These are phyloP conservation scores for Manis crassicaudata DNA, from an alignment of 2,797 vertebrate genomes.

Conservation along the genomic window DNA sequence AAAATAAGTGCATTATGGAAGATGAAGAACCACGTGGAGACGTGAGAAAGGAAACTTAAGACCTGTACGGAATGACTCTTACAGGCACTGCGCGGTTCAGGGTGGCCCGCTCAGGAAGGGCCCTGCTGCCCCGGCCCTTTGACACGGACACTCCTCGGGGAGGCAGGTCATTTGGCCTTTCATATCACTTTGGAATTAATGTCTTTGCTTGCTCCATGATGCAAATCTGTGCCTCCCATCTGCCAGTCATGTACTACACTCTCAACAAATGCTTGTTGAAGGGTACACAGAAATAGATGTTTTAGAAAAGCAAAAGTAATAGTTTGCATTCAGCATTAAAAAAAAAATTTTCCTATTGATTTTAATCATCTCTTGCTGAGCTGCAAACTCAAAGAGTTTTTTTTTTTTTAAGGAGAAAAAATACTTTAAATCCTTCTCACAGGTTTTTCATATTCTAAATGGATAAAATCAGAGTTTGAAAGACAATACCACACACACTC, in stretches of 20 bases:
- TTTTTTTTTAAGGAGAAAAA: neutral
- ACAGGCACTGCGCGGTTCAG: neutral
- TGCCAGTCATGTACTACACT: neutral
- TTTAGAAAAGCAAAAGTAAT: neutral
- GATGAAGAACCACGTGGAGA: slow-evolving; percentile 40
- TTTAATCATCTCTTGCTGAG: slow-evolving; percentile 75
- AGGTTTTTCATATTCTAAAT: slow-evolving; percentile 32
- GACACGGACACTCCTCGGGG: neutral
- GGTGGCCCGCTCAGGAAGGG: neutral
- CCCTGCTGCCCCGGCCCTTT: fast-evolving
- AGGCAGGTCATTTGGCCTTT: neutral
- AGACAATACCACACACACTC: slow-evolving; percentile 37
- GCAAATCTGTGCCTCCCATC: neutral
- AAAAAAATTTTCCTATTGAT: slow-evolving; percentile 4
- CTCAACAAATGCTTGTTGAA: neutral
- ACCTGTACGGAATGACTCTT: neutral
- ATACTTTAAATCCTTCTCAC: slow-evolving; percentile 38
- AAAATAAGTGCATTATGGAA: slow-evolving; percentile 53
- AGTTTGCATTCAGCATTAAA: slow-evolving; percentile 60
- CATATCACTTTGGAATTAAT: neutral
- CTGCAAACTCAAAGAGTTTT: slow-evolving; percentile 3
- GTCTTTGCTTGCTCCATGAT: neutral
- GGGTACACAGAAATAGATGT: neutral
- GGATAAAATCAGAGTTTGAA: slow-evolving; percentile 9
- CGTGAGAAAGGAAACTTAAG: slow-evolving; percentile 11